Base-by-base conservation (phyloP, 1,140 invertebrate species). In the Hesperophylax magnus region DNA sequence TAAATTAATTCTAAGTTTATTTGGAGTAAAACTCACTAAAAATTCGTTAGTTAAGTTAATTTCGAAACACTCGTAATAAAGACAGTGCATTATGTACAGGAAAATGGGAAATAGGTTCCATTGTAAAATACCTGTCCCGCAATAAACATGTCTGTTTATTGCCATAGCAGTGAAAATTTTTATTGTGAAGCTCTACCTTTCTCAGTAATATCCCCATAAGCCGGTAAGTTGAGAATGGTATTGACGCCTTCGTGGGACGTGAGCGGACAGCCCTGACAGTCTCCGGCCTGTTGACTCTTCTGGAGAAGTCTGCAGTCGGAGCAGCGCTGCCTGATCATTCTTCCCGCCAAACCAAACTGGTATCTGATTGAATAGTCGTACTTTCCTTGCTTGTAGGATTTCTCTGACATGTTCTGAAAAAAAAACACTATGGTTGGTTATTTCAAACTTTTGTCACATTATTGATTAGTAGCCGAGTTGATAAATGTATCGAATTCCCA, bases 321-420 rank as follows among this genome's bases (percentile, higher is more conserved):
- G 27, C 65, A 72, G 18, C 11, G 20, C 15, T 79, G 53, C 17
- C 69, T 53, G 8, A 27, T 3, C 17, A 22, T 54, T 9, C 58
- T 63, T 5, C 79, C 79, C 39, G 24, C 71, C 69, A 76, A 24
- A 6, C 79, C 79, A 63, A 58, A 80, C 24, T 74, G 54, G 53
- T 80, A 75, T 15, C 47, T 75, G 31, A 80, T 80, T 15, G 27
- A 65, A 31, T 80, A 80, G 11, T 80, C 79, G 18, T 80, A 80
- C 24, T 53, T 60, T 17, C 60, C 71, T 27, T 27, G 54, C 15
- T 15, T 47, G 24, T 75, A 80, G 17, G 75, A 56, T 18, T 76
- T 53, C 34, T 24, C 71, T 27, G 69, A 58, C 79, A 80, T 80
- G 9, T 2, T 27, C 79, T 80, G 24, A 61, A 63, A 75, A 75